Evolutionary conservation across 2,888 invertebrate genomes (phyloP), one percentile per base, ranked within the genome.

Genomic region (Nudaria mundana): DNA sequence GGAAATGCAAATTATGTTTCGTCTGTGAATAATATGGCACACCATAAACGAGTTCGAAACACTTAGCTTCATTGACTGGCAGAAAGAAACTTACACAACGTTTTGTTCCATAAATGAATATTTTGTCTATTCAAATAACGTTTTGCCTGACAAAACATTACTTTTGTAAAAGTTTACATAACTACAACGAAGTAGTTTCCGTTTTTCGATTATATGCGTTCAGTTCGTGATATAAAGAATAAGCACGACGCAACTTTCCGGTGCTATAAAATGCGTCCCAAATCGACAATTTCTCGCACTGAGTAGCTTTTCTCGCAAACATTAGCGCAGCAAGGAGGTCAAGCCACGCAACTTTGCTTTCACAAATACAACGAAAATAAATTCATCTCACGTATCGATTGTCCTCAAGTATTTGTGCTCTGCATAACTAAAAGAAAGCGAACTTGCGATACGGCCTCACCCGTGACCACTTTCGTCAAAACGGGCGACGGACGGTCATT

Each of bases 361-460:
- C 87, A 87, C 87, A 86, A 87, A 86, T 75, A 85, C 79, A 81
- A 84, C 83, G 79, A 87, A n/a, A 88, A 86, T 87, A 85, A 87
- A 88, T 88, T 87, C 88, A 80, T 81, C 79, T 83, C 88, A 88
- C 87, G 87, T 87, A 86, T 86, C 74, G 87, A 87, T 86, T 86
- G 86, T 87, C 87, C 87, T 81, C 85, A 63, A 76, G 71, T 74
- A 71, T 67, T 81, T 74, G 72, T 76, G 76, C 76, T 71, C 76
- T 79, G 82, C 79, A 84, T 84, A 79, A 82, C 73, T 79, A 83
- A 87, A 87, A 87, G 86, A 88, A 86, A 87, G 87, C 81, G 81
- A 81, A 81, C 76, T 80, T 77, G 79, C 76, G 76, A 76, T 68
- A 73, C 72, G 67, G 71, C 67, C 69, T 67, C 59, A 69, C 64